Percentiles rank a stretch among this genome's conserved stretches.
Conservation (phyloP, 37 sponge, comb jelly and placozoan genomes). For the Petrosia ficiformis region DNA sequence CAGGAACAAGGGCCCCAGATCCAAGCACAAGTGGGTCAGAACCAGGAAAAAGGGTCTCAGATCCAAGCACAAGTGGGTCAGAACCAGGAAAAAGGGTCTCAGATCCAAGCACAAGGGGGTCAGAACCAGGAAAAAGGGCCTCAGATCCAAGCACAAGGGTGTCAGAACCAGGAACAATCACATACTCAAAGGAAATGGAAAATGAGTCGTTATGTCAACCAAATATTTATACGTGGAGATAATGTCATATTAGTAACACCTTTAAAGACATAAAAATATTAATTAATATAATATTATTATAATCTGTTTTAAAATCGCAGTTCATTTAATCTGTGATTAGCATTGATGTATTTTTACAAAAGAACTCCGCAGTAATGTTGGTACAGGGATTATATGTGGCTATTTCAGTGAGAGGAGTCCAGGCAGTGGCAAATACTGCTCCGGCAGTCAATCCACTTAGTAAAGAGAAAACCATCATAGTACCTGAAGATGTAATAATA, state of each 20-base stretch:
- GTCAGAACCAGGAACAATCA: background rate
- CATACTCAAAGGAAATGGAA: background rate
- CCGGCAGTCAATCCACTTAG: constrained; percentile 55
- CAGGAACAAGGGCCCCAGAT: too few relatives aligned
- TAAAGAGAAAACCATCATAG: constrained; percentile 51
- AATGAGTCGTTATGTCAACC: background rate
- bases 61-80: too few relatives aligned
- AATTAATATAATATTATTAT: background rate
- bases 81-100: too few relatives aligned
- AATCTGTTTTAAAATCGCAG: too few relatives aligned
- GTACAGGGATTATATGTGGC: constrained; percentile 6
- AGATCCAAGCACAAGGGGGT: too few relatives aligned
- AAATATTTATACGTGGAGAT: constrained; percentile 66
- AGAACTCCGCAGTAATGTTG: constrained; percentile 14
- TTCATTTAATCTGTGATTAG: too few relatives aligned
- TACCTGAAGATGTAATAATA: constrained; percentile 35
- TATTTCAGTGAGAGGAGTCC: constrained; percentile 63
- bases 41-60: too few relatives aligned
- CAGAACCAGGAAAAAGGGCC: background rate
- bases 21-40: too few relatives aligned
- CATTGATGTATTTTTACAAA: too few relatives aligned
- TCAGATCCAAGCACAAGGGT: too few relatives aligned
- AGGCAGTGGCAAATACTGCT: constrained; percentile 52
- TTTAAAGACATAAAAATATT: background rate
- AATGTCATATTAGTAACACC: constrained; percentile 50